Percentiles rank a stretch among this genome's conserved stretches.
phyloP scores from a whole-genome alignment of 2,113 vertebrate genomes.

The Sorex fumeus region DNA sequence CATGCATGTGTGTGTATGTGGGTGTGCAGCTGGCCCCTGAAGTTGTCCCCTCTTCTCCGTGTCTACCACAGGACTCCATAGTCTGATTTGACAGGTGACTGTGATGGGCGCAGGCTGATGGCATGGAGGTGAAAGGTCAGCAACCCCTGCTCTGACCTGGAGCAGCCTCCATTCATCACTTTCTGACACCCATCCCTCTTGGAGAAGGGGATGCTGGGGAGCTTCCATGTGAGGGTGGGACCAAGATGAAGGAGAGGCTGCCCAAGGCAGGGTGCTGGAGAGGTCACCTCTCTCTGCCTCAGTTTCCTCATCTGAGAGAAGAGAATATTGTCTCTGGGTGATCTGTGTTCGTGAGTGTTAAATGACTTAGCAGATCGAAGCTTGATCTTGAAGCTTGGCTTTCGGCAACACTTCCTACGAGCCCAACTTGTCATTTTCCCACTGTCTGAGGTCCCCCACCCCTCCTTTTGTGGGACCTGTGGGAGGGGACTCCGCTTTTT shows the following conservation, averaged over 20 bases:
- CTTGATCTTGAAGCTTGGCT: not conserved
- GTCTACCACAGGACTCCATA: accelerated
- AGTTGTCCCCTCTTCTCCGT: accelerated
- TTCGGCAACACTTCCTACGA: too few relatives aligned
- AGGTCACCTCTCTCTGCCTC: not conserved
- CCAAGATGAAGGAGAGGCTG: too few relatives aligned
- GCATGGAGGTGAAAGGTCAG: too few relatives aligned
- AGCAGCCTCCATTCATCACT: constrained; percentile 21
- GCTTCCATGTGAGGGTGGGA: too few relatives aligned
- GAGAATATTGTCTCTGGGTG: not conserved
- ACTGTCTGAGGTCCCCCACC: not conserved
- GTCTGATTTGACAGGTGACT: not conserved
- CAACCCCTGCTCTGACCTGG: not conserved
- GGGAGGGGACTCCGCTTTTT: not conserved
- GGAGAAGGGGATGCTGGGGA: not conserved
- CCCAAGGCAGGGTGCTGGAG: not conserved
- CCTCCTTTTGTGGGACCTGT: not conserved
- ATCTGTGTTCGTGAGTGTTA: not conserved
- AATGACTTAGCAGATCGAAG: not conserved
- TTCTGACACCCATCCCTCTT: constrained; percentile 10
- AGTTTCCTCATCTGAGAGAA: constrained; percentile 1
- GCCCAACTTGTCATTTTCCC: not conserved
- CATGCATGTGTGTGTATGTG: too few relatives aligned
- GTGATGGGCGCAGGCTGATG: not conserved
- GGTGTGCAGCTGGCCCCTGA: not conserved